Evolutionary conservation across 2,797 vertebrate species (phyloP).

Genomic region (Cuculus canorus): DNA sequence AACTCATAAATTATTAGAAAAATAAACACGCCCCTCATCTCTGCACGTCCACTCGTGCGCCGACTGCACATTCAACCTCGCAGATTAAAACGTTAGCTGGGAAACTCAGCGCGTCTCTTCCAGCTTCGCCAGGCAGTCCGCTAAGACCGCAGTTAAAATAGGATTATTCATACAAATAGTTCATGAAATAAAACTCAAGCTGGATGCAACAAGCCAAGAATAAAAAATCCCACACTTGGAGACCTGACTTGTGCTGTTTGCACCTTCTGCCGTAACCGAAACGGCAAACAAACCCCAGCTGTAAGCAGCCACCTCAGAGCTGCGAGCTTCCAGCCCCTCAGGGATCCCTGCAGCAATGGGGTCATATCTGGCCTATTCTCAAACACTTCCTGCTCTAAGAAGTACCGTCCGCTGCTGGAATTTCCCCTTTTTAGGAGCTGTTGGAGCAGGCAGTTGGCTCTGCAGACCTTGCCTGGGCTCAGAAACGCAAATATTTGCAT

Average conservation of each 20-base stretch:
- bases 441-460: not conserved
- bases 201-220: conserved; percentile 46
- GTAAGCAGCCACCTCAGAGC: not conserved
- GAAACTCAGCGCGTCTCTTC: conserved; percentile 13
- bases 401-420: not conserved
- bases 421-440: not conserved
- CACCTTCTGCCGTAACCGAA: not conserved
- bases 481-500: not conserved
- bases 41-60: conserved; percentile 15
- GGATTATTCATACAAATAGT: conserved; percentile 62
- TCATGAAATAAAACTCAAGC: conserved; percentile 54
- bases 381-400: not conserved
- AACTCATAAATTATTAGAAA: conserved; percentile 82
- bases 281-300: conserved; percentile 29
- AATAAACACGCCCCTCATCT: conserved; percentile 73
- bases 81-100: conserved; percentile 55
- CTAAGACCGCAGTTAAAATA: conserved; percentile 48
- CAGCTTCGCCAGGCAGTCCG: conserved; percentile 39
- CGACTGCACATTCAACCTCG: conserved; percentile 20
- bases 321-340: not conserved
- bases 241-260: conserved; percentile 63
- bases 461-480: not conserved
- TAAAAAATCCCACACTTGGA: conserved; percentile 28
- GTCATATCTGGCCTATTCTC: not conserved
- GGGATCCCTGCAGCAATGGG: not conserved